Conservation (phyloP, 2,888 invertebrate genomes). For the Onchidella celtica region DNA sequence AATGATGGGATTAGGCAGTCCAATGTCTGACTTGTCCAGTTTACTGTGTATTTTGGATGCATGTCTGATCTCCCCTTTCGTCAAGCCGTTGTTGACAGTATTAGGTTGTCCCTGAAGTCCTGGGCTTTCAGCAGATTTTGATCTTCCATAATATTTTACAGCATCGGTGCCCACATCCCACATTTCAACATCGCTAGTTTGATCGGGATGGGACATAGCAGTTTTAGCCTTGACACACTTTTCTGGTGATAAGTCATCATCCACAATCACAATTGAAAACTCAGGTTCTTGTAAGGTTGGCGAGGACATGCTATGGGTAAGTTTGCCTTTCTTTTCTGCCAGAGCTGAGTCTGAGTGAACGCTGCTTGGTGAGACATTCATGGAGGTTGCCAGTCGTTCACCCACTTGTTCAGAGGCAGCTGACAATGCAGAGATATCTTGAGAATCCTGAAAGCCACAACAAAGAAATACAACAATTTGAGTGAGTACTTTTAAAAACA, state of each 20-base stretch:
- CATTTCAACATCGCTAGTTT: background rate
- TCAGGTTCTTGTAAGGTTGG: constrained; percentile 40
- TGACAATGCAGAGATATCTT: background rate
- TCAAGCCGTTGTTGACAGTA: constrained; percentile 68
- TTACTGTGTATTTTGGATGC: constrained; percentile 64
- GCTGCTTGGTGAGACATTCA: constrained; percentile 10
- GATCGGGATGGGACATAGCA: background rate
- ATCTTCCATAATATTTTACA: background rate
- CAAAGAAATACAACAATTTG: background rate
- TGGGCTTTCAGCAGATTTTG: constrained; percentile 18
- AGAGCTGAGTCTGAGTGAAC: background rate
- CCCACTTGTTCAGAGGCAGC: background rate
- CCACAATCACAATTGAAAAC: constrained; percentile 25
- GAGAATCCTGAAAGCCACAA: background rate
- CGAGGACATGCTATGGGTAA: constrained; percentile 35
- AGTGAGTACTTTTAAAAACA: too few species aligned
- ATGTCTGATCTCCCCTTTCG: constrained; percentile 62
- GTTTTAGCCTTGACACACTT: too few species aligned
- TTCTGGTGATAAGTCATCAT: constrained; percentile 22
- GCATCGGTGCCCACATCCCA: too few species aligned
- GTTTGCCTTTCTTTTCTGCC: background rate
- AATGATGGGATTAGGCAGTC: constrained; percentile 60
- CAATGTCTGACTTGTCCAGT: constrained; percentile 66
- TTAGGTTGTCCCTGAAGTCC: constrained; percentile 70
- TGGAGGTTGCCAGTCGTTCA: background rate